phyloP scores from a whole-genome alignment of 2,113 vertebrate genomes.

The Seriola rivoliana region DNA sequence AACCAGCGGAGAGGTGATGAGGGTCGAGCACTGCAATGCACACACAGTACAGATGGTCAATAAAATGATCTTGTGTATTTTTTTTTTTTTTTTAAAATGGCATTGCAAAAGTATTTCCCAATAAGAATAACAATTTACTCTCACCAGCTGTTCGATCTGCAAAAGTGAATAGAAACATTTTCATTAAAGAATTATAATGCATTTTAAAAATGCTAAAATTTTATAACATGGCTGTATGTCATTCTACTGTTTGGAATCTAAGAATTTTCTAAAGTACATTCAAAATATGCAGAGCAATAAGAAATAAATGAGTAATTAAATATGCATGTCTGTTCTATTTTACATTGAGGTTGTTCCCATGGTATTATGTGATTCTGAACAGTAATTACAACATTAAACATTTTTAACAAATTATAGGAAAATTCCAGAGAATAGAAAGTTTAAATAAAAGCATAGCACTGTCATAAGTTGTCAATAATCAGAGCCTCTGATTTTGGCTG shows the following conservation, averaged over 20 bases:
- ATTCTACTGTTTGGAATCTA: not conserved
- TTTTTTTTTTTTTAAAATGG: not conserved
- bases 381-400: not conserved
- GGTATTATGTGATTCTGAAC: not conserved
- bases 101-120: not conserved
- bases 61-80: conserved; percentile 6
- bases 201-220: not conserved
- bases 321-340: not conserved
- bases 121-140: conserved; percentile 15
- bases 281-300: not conserved
- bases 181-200: not conserved
- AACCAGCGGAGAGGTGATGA: conserved; percentile 55
- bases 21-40: conserved; percentile 22
- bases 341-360: not conserved
- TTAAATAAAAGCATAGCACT: not conserved
- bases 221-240: not conserved
- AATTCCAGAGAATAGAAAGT: not conserved
- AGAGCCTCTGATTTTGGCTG: not conserved
- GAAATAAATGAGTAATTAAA: not conserved
- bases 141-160: not conserved
- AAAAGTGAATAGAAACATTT: not conserved
- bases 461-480: not conserved
- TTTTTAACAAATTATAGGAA: not conserved
- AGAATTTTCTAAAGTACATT: not conserved
- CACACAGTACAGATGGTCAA: not conserved